Evolutionary conservation across 2,888 invertebrate genomes (phyloP), one percentile per base, ranked within the genome.

Genomic region (Metopia argyrocephala): DNA sequence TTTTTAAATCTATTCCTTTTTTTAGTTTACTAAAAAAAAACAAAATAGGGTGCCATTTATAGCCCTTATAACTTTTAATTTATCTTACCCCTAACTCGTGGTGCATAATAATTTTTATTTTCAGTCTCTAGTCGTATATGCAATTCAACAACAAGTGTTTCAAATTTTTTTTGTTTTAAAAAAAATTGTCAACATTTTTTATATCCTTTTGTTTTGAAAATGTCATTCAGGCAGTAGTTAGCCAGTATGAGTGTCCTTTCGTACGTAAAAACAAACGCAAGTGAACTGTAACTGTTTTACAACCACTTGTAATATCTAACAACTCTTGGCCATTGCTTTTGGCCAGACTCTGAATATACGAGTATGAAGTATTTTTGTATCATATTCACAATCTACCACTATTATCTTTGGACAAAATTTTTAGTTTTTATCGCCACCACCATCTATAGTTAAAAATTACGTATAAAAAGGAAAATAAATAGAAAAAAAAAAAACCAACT

Each of bases 121-220:
- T 25, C n/a, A n/a, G 28, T 52, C 52, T 68, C 7, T 75, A 23
- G 25, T 1, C 9, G 20, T 21, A n/a, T 9, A 54, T 54, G n/a
- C n/a, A n/a, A n/a, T n/a, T n/a, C n/a, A n/a, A 73, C 78, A 78
- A 78, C 78, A 78, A 78, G 78, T 74, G 78, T 74, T 66, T 71
- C 38, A 54, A 12, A 46, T 4, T 45, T 2, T 62, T 73, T 50
- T 64, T 38, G 56, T 61, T 20, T n/a, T n/a, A n/a, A n/a, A n/a
- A n/a, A 45, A 78, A 76, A 62, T 75, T 78, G 81, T 81, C 78
- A 81, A 81, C 78, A 62, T 70, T 81, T 65, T n/a, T 56, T 28
- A 38, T 52, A 74, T 75, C 74, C 78, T 78, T 70, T 57, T 73
- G 59, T 45, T 54, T 45, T 25, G 46, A 21, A 45, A 12, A 38